Base-by-base conservation (phyloP, 1,140 invertebrate genomes). In the Contarinia nasturtii region DNA sequence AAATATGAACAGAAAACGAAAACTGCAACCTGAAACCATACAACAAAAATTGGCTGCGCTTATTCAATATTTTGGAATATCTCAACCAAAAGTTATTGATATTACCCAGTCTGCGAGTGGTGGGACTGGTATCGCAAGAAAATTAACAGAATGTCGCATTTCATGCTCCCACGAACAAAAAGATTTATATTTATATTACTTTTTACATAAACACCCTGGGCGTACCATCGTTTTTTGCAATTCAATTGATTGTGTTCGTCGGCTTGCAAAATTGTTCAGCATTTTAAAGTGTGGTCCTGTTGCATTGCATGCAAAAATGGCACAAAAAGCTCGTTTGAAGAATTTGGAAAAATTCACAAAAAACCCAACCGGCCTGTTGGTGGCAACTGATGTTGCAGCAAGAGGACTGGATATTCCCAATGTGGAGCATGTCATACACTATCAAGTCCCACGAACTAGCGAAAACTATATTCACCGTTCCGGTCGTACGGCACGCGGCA, bases 381-480 rank as follows among this genome's bases (percentile, higher is more conserved):
- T 99, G 48, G 90, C 95, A 0, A 98, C 94, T 0, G 95, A 98
- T 71, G 92, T 98, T 15, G 95, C 94, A 12, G 92, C 95, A 0
- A 70, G 95, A 51, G 95, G 95, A 38, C 67, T 99, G 21, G 95
- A 99, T 67, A 96, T 98, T 60, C 85, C 88, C 5, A 76, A 81
- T 57, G 80, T 98, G 2, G 76, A 96, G 53, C 88, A 96, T 63
- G 93, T 98, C 3, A 79, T 98, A 55, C 95, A 99, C 66, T 98
- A 96, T 69, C 92, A 98, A 69, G 86, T 94, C 7, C 94, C 95
- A 0, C 74, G 80, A 56, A 96, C 92, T 15, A 83, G 86, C 27
- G 93, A 98, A 70, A 82, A 80, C 61, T 99, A 98, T 63, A 79
- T 98, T 1, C 95, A 99, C 66, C 71, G 95, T 46, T 95, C 90